Base-by-base conservation (phyloP, 2,797 vertebrate species). In the Micrastur ruficollis region DNA sequence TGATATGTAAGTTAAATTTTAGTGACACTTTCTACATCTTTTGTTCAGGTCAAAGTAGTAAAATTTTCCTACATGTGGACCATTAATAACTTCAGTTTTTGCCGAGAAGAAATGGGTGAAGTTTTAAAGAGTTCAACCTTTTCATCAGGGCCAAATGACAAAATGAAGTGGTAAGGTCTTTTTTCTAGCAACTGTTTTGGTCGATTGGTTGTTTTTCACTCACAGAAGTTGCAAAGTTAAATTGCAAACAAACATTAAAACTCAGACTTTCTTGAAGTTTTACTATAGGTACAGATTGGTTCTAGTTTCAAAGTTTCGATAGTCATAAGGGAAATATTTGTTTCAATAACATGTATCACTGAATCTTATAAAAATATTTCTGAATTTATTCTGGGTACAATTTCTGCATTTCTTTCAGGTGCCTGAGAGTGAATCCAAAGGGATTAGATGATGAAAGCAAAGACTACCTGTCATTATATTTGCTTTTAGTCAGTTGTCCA, bases 21-120 rank as follows among this genome's bases (percentile, higher is more conserved):
- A 53, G 14, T 75, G 31, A 97, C 6, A 8, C 71, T 96, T 83
- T 98, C 80, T 97, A 9, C 86, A 81, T 95, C 80, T 98, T 68
- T 96, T 96, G 93, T 95, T 95, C 97, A 99, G 99, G 99, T 99
- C 96, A 99, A 99, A 98, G 99, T 99, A 94, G 99, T 99, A 97
- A 99, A 99, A 97, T 99, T 99, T 98, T 99, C 99, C 91, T 99
- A 99, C 97, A 99, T 99, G 99, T 99, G 99, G 99, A 99, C 99
- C 98, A 99, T 99, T 98, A 99, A 99, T 98, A 99, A 99, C 98
- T 99, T 99, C 98, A 99, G 99, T 98, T 99, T 99, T 98, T 99
- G 99, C 97, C 98, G 99, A 97, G 99, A 99, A 98, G 99, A 99
- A 98, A 99, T 99, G 99, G 99, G 99, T 68, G 99, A 99, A 98